phyloP scores from a whole-genome alignment of 2,113 vertebrate species.

The Hippopotamus amphibius region DNA sequence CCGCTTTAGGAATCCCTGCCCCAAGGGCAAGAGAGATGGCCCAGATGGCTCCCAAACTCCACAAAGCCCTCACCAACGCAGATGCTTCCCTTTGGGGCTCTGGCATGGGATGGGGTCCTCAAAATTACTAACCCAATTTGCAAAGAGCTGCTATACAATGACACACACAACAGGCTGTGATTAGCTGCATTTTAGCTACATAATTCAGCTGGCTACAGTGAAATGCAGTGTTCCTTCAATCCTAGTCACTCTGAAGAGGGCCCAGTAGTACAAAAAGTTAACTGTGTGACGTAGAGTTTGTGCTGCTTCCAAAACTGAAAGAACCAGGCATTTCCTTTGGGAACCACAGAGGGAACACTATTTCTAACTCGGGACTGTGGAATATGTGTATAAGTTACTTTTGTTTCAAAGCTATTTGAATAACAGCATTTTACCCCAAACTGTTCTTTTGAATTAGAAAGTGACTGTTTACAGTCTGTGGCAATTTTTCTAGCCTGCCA shows the following conservation, averaged over 20 bases:
- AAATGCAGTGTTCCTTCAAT: neutral
- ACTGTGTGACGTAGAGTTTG: neutral
- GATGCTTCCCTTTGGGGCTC: neutral
- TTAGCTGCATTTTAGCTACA: neutral
- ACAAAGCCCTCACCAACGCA: neutral
- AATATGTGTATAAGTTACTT: neutral
- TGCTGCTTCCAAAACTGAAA: neutral
- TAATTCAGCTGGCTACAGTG: neutral
- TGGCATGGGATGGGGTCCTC: neutral
- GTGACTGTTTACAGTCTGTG: neutral
- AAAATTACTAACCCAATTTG: neutral
- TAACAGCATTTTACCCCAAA: slow-evolving; percentile 17
- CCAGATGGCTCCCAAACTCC: neutral
- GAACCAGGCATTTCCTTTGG: neutral
- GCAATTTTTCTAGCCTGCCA: neutral
- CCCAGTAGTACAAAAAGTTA: neutral
- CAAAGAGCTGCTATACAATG: neutral
- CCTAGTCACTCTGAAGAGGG: neutral
- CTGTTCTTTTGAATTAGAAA: slow-evolving; percentile 22
- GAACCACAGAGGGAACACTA: neutral
- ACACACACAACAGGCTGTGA: neutral
- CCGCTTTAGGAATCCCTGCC: neutral
- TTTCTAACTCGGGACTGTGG: neutral
- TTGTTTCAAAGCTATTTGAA: slow-evolving; percentile 37
- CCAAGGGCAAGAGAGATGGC: neutral